Evolutionary conservation across 1,140 invertebrate species (phyloP).

Genomic region (Pogonognathellus flavescens): DNA sequence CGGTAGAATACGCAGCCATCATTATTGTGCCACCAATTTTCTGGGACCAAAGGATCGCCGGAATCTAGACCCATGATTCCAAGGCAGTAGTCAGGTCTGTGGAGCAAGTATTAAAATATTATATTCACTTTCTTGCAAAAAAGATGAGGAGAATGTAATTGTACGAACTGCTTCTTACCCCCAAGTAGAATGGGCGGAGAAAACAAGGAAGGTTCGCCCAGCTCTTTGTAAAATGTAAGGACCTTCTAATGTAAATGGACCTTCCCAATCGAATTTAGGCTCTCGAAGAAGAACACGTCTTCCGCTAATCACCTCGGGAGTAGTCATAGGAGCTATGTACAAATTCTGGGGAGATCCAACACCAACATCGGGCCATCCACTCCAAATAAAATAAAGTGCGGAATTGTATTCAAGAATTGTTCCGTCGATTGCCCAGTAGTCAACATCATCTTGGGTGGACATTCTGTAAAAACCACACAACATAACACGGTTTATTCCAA

Average conservation of each 20-base stretch:
- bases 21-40: constrained; percentile 58
- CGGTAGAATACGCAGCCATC: constrained; percentile 54
- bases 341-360: constrained; percentile 41
- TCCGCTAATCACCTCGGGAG: constrained; percentile 14
- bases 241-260: constrained; percentile 43
- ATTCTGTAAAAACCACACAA: constrained; percentile 26
- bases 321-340: constrained; percentile 53
- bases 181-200: constrained; percentile 49
- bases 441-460: not conserved
- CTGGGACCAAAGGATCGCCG: constrained; percentile 15
- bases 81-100: constrained; percentile 54
- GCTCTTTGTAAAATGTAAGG: constrained; percentile 27
- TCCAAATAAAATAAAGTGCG: constrained; percentile 53
- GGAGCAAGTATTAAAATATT: not conserved
- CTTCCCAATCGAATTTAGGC: constrained; percentile 57
- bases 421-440: constrained; percentile 55
- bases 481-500: constrained; percentile 20
- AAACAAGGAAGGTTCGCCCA: constrained; percentile 15
- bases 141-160: not conserved
- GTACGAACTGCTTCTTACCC: not conserved
- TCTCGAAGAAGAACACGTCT: constrained; percentile 35
- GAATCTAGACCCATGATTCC: constrained; percentile 59
- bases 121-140: not conserved
- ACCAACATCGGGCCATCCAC: constrained; percentile 28
- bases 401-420: constrained; percentile 28